Evolutionary conservation across 2,797 vertebrate genomes (phyloP).

Genomic region (Acanthiza pusilla): DNA sequence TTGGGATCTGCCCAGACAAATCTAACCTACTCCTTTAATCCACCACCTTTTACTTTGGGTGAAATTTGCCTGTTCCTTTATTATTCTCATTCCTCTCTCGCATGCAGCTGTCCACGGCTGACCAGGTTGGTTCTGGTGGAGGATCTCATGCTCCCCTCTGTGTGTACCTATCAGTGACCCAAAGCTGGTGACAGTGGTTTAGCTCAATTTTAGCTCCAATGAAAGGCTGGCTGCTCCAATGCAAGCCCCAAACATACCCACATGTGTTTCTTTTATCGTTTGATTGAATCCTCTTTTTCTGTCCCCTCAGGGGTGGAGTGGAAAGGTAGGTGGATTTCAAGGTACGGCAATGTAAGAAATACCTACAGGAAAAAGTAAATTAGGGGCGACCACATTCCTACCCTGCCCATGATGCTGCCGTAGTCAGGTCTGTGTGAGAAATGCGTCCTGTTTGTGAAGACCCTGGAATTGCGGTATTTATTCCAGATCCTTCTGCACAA

Average conservation of each 20-base stretch:
- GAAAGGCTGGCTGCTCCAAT: background rate
- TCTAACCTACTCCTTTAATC: background rate
- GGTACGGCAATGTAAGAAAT: background rate
- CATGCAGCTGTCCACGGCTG: background rate
- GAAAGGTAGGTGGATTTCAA: background rate
- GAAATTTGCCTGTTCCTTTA: background rate
- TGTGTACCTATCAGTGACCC: background rate
- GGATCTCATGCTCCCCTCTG: background rate
- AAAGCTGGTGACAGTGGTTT: background rate
- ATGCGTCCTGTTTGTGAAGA: background rate
- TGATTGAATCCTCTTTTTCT: background rate
- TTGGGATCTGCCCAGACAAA: background rate
- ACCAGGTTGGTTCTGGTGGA: background rate
- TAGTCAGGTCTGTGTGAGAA: background rate
- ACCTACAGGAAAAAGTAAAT: background rate
- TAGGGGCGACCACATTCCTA: background rate
- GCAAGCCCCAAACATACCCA: rapidly evolving
- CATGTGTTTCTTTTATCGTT: background rate
- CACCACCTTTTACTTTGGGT: background rate
- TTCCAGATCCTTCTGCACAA: background rate
- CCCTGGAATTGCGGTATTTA: background rate
- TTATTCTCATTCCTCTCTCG: background rate
- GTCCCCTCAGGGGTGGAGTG: rapidly evolving
- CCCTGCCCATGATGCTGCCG: background rate
- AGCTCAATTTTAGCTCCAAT: background rate